Conservation (phyloP, 2,888 invertebrate genomes). For the Elmis aenea region DNA sequence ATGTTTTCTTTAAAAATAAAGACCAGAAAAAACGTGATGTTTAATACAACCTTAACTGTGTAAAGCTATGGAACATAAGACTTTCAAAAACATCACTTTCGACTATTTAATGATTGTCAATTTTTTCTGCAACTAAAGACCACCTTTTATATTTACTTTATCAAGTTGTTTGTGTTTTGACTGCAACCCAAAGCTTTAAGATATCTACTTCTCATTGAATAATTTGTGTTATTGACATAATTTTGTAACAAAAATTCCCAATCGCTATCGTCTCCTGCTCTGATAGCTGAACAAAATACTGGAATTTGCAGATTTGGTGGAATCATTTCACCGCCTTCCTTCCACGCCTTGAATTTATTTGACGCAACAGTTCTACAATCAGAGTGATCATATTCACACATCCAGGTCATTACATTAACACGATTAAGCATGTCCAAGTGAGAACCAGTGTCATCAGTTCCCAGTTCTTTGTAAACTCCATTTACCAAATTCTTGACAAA, state of each 20-base stretch:
- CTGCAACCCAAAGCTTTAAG: conserved; percentile 21
- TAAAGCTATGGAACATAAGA: too few relatives aligned
- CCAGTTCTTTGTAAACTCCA: conserved; percentile 8
- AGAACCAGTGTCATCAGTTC: conserved; percentile 10
- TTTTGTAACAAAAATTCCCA: conserved; percentile 58
- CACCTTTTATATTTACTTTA: too few relatives aligned
- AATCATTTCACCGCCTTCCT: conserved; percentile 35
- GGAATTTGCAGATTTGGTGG: conserved; percentile 61
- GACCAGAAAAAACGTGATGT: too few relatives aligned
- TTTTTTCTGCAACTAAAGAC: too few relatives aligned
- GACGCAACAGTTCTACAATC: conserved; percentile 53
- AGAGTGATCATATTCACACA: conserved; percentile 56
- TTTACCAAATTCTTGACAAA: conserved; percentile 3
- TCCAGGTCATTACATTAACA: conserved; percentile 54
- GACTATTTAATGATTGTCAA: too few relatives aligned
- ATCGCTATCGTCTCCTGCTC: conserved; percentile 54
- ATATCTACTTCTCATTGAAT: conserved; percentile 9
- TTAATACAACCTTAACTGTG: too few relatives aligned
- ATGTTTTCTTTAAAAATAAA: too few relatives aligned
- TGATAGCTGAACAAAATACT: conserved; percentile 70
- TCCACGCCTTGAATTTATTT: conserved; percentile 43
- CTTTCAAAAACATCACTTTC: too few relatives aligned
- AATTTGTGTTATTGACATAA: conserved; percentile 30
- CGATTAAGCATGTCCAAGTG: conserved; percentile 56
- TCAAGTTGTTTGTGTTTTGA: conserved; percentile 10